Evolutionary conservation across 1,140 invertebrate species (phyloP).

Genomic region (Stegodyphus mimosarum): DNA sequence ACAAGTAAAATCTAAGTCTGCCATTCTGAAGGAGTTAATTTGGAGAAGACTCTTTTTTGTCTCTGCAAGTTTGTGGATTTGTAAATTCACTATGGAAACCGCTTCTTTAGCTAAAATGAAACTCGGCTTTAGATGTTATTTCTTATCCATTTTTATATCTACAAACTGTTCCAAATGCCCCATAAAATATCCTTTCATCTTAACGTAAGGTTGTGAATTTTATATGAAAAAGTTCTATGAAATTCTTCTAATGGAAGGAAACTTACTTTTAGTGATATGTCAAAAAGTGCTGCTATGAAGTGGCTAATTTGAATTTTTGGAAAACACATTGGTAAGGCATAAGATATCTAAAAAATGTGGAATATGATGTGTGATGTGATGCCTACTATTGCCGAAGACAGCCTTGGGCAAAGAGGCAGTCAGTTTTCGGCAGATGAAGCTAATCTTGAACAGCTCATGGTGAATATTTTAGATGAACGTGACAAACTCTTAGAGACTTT

Average conservation of each 20-base stretch:
- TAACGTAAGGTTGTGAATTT: not conserved
- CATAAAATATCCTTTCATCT: not conserved
- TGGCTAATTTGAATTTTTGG: not conserved
- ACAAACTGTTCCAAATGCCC: conserved; percentile 16
- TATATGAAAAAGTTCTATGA: not conserved
- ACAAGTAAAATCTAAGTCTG: conserved; percentile 8
- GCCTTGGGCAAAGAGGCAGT: conserved; percentile 64
- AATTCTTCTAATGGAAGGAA: not conserved
- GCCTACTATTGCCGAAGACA: conserved; percentile 98
- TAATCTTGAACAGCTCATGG: conserved; percentile 99
- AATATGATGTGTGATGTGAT: conserved; percentile 99
- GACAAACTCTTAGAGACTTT: conserved; percentile 98
- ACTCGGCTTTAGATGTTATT: not conserved
- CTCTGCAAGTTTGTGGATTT: not conserved
- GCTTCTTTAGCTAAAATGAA: conserved; percentile 25
- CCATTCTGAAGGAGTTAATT: not conserved
- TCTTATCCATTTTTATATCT: not conserved
- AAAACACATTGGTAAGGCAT: not conserved
- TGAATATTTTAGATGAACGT: conserved; percentile 98
- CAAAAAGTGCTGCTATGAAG: not conserved
- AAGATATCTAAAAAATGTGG: conserved; percentile 77
- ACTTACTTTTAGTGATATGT: not conserved
- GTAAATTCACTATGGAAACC: conserved; percentile 41
- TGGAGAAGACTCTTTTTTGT: not conserved
- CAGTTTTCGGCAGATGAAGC: conserved; percentile 85